These are phyloP conservation scores for Drosophila algonquin DNA, from an alignment of 2,888 invertebrate species.

Conservation along the genomic window DNA sequence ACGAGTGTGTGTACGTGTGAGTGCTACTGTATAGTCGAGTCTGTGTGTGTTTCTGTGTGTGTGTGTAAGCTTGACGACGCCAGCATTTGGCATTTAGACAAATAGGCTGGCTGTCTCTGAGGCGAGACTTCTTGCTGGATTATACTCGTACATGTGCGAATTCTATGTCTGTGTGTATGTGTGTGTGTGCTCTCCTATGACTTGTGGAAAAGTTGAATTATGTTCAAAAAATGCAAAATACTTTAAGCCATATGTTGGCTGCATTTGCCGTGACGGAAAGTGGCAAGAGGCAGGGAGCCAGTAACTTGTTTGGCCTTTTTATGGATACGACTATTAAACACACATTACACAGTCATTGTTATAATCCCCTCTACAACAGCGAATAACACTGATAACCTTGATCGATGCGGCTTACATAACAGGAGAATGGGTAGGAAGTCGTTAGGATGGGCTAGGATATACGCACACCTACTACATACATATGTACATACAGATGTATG, in stretches of 20 bases:
- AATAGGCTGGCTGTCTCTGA: slow-evolving; percentile 49
- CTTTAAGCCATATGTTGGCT: slow-evolving; percentile 20
- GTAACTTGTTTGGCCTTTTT: slow-evolving; percentile 35
- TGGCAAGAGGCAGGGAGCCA: background rate
- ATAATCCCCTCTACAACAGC: slow-evolving; percentile 15
- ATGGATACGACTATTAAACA: slow-evolving; percentile 54
- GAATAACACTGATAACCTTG: slow-evolving; percentile 56
- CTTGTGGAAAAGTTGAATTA: slow-evolving; percentile 53
- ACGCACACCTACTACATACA: too few relatives aligned
- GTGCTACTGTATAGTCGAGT: slow-evolving; percentile 12
- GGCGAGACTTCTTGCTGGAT: slow-evolving; percentile 30
- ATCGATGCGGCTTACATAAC: slow-evolving; percentile 40
- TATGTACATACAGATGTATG: too few relatives aligned
- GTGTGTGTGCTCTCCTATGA: slow-evolving; percentile 28
- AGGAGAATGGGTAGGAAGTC: slow-evolving; percentile 32
- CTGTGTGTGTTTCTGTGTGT: slow-evolving; percentile 32
- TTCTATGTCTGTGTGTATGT: background rate
- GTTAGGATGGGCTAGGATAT: background rate
- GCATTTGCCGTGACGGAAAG: slow-evolving; percentile 15
- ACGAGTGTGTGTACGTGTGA: slow-evolving; percentile 29
- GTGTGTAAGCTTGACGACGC: slow-evolving; percentile 27
- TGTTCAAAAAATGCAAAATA: slow-evolving; percentile 64
- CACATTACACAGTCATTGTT: slow-evolving; percentile 50
- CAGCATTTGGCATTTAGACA: slow-evolving; percentile 52
- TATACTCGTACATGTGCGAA: background rate